Evolutionary conservation across 2,888 invertebrate genomes (phyloP), one percentile per base, ranked within the genome.

Genomic region (Hyalella azteca): DNA sequence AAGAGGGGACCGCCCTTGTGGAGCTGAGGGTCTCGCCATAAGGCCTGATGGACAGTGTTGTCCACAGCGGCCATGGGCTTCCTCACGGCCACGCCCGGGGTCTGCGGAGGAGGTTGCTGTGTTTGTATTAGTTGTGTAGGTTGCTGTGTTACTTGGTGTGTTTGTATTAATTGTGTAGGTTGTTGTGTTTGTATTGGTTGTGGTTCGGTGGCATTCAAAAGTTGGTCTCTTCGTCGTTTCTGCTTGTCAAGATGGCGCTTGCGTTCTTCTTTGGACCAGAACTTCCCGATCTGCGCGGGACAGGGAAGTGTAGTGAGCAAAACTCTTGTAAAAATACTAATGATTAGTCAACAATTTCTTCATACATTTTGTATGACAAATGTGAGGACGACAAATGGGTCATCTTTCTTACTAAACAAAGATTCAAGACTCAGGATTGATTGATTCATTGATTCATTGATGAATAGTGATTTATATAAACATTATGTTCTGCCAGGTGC

Each of bases 191-290:
- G 22, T n/a, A 41, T 73, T 48, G 76, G 79, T 36, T 75, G 48
- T 19, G 73, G n/a, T n/a, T 36, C 78, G 79, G 39, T 77, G 15
- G 29, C 45, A n/a, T 39, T 75, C 5, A 19, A 48, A 50, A 80
- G 41, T 39, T 78, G 50, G n/a, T 81, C 81, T 22, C 81, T 40
- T 13, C 81, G 45, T 45, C 93, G 92, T 73, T 90, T 89, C 0
- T 93, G 91, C 78, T 91, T 91, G 86, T 93, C 93, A 85, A 93
- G 87, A 85, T 94, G 93, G 60, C 91, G 89, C 86, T 93, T 93
- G 2, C 93, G 90, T 85, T 94, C 93, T 85, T 93, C 93, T 87
- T 92, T 91, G 3, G 91, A 91, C 93, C 93, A 94, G 87, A 93
- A 94, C 41, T 93, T 90, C 7, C 93, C 93, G 22, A 90, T 89